phyloP scores from a whole-genome alignment of 2,113 vertebrate species.

The Sapajus apella region DNA sequence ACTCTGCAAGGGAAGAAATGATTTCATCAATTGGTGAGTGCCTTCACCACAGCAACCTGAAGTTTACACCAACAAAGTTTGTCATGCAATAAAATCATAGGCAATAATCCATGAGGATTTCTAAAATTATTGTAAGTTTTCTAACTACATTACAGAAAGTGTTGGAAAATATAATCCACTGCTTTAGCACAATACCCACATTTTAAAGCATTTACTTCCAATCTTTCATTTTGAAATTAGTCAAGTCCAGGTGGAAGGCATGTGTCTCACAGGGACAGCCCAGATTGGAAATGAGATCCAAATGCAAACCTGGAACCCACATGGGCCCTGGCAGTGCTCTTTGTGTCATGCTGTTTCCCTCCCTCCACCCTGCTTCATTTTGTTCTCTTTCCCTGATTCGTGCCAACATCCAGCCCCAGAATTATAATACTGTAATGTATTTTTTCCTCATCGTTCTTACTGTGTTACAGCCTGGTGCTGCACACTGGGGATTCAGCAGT shows the following conservation, averaged over 20 bases:
- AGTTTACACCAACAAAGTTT: background rate
- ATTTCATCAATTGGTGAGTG: background rate
- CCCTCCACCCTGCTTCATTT: background rate
- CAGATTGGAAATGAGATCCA: background rate
- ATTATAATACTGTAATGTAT: background rate
- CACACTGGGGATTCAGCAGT: background rate
- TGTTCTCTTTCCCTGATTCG: background rate
- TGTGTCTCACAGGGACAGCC: background rate
- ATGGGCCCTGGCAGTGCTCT: background rate
- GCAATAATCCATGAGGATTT: background rate
- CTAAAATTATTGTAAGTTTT: background rate
- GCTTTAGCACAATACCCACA: background rate
- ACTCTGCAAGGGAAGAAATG: background rate
- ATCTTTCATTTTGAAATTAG: background rate
- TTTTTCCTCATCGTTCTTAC: background rate
- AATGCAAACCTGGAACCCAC: background rate
- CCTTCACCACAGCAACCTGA: background rate
- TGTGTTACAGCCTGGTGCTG: background rate
- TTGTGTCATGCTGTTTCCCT: background rate
- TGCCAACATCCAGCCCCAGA: background rate
- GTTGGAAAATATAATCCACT: background rate
- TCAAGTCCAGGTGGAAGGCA: background rate
- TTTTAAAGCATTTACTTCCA: background rate
- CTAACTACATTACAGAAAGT: background rate
- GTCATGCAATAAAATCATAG: background rate